Conservation (phyloP, 2,113 vertebrate genomes). For the Channa argus region DNA sequence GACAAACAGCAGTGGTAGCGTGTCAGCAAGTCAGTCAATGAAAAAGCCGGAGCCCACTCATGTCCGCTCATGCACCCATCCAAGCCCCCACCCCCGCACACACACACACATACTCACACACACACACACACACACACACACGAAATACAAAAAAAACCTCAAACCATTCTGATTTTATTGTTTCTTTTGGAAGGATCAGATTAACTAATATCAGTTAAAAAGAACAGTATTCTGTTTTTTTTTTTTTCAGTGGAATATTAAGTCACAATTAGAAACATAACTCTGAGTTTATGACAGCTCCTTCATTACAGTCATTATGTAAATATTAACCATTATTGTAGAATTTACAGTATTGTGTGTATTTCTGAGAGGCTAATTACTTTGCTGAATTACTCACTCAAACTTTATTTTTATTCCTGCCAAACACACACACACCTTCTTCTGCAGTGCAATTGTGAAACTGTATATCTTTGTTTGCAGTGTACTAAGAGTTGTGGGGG, state of each 20-base stretch:
- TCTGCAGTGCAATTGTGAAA: too few relatives aligned
- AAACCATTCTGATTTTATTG: neutral
- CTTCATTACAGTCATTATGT: too few relatives aligned
- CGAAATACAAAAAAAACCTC: neutral
- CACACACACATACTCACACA: neutral
- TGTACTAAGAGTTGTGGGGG: too few relatives aligned
- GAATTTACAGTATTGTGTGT: neutral
- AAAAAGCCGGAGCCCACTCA: neutral
- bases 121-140: neutral
- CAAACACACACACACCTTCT: too few relatives aligned
- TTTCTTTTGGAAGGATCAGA: too few relatives aligned
- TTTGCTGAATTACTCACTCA: conserved; percentile 11
- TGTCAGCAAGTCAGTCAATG: neutral
- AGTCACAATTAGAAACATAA: too few relatives aligned
- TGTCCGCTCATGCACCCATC: neutral
- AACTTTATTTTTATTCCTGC: neutral
- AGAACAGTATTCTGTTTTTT: too few relatives aligned
- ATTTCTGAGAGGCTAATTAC: neutral
- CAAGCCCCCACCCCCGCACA: neutral
- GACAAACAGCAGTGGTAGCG: conserved; percentile 7
- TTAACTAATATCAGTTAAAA: too few relatives aligned
- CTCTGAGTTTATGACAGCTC: too few relatives aligned
- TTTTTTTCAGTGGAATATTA: too few relatives aligned
- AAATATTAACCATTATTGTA: too few relatives aligned
- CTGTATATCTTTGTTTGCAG: neutral